Percentiles rank a stretch among this genome's conserved stretches.
Conservation (phyloP, 2,113 vertebrate genomes). For the Gallinago paraguaiae region DNA sequence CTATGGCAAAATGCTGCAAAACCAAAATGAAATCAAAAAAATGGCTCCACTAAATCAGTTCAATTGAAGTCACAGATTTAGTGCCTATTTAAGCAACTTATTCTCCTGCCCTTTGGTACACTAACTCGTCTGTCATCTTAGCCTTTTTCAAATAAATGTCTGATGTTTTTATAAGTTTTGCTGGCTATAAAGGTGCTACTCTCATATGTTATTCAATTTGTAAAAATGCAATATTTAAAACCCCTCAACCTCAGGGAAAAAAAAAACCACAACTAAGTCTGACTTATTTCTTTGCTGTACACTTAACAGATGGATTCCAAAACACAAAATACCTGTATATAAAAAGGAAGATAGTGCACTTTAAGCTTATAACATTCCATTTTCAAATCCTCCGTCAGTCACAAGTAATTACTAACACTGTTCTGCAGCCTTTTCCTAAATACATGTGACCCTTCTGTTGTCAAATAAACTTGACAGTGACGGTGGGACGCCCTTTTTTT, state of each 20-base stretch:
- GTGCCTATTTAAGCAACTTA: neutral
- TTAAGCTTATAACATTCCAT: conserved; percentile 23
- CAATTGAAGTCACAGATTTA: neutral
- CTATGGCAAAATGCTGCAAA: neutral
- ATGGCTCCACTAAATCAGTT: neutral
- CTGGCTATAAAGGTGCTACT: conserved; percentile 38
- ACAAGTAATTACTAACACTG: conserved; percentile 26
- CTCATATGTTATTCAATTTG: neutral
- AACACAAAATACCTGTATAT: conserved; percentile 18
- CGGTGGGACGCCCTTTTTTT: neutral
- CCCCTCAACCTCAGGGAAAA: neutral
- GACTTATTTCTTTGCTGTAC: conserved; percentile 34
- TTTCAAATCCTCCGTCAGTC: conserved; percentile 21
- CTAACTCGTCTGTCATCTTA: neutral
- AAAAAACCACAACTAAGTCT: neutral
- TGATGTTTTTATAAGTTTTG: conserved; percentile 36
- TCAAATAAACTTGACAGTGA: conserved; percentile 24
- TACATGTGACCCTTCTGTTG: neutral
- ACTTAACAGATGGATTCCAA: conserved; percentile 17
- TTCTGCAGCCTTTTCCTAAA: conserved; percentile 9
- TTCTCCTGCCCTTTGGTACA: neutral
- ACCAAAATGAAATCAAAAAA: neutral
- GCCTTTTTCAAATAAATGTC: neutral
- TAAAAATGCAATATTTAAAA: conserved; percentile 53
- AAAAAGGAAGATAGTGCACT: conserved; percentile 59